phyloP scores from a whole-genome alignment of 2,888 invertebrate species.

The Brassicogethes aeneus region DNA sequence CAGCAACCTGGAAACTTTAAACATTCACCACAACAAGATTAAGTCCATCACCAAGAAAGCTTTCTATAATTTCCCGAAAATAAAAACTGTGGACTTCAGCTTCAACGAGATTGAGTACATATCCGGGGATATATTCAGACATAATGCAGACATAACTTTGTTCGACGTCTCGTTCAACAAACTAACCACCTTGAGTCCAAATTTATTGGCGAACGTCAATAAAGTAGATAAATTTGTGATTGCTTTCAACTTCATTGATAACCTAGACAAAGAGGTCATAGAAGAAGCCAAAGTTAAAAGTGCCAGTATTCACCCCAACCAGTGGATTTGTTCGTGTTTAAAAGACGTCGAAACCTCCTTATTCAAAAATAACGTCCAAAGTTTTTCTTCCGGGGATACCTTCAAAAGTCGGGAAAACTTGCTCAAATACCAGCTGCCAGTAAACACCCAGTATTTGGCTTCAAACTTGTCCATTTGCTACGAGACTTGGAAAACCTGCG shows the following conservation, averaged over 20 bases:
- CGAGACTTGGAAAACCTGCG: not conserved
- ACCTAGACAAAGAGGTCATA: not conserved
- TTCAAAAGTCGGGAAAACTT: not conserved
- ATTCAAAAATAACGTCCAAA: not conserved
- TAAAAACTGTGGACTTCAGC: not conserved
- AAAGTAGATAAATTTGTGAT: not conserved
- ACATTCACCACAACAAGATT: constrained; percentile 1
- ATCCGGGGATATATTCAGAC: not conserved
- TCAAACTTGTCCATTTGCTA: not conserved
- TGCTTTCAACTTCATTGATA: not conserved
- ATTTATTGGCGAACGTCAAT: not conserved
- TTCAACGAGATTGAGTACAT: constrained; percentile 1
- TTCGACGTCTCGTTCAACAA: constrained; percentile 1
- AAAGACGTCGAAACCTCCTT: not conserved
- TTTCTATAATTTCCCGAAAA: not conserved
- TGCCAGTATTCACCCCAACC: not conserved
- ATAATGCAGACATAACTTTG: not conserved
- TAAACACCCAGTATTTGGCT: not conserved
- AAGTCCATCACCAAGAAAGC: not conserved
- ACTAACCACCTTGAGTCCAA: not conserved
- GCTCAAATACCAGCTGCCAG: not conserved
- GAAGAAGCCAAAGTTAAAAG: not conserved
- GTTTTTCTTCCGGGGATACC: not conserved
- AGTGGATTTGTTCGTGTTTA: not conserved
- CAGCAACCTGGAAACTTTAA: not conserved